These are phyloP conservation scores for Chanos chanos DNA, from an alignment of 2,797 vertebrate species.

Conservation along the genomic window DNA sequence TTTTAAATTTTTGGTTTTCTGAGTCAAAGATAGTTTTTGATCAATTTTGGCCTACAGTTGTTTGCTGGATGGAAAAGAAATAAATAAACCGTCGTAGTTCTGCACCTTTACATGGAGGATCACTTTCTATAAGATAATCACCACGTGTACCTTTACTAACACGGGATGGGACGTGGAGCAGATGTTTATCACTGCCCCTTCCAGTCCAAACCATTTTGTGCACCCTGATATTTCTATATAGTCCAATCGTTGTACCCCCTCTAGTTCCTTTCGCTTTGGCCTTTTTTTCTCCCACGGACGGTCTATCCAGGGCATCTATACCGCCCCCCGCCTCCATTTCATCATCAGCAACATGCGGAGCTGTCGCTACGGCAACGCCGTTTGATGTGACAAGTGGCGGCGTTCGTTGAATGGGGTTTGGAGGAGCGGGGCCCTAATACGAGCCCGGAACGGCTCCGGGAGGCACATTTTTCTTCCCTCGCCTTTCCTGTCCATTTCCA, in stretches of 20 bases:
- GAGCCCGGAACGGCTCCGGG: constrained; percentile 33
- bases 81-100: too few relatives aligned
- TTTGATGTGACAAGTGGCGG: constrained; percentile 64
- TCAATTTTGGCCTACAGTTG: too few relatives aligned
- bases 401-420: constrained; percentile 51
- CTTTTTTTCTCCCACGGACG: constrained; percentile 13
- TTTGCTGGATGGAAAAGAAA: too few relatives aligned
- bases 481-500: constrained; percentile 33
- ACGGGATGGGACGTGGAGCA: too few relatives aligned
- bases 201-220: constrained; percentile 18
- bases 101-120: too few relatives aligned
- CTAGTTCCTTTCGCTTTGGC: constrained; percentile 4
- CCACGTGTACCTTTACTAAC: too few relatives aligned
- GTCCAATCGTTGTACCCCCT: constrained; percentile 18
- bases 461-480: constrained; percentile 37
- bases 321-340: constrained; percentile 30
- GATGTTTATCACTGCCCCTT: constrained; percentile 17
- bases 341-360: constrained; percentile 58
- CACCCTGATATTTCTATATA: constrained; percentile 23
- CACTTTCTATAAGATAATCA: too few relatives aligned
- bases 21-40: too few relatives aligned
- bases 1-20: too few relatives aligned
- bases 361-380: constrained; percentile 60
- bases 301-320: constrained; percentile 34
- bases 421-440: constrained; percentile 50